Evolutionary conservation across 1,140 invertebrate genomes (phyloP).

Genomic region (Saccostrea glomerata): DNA sequence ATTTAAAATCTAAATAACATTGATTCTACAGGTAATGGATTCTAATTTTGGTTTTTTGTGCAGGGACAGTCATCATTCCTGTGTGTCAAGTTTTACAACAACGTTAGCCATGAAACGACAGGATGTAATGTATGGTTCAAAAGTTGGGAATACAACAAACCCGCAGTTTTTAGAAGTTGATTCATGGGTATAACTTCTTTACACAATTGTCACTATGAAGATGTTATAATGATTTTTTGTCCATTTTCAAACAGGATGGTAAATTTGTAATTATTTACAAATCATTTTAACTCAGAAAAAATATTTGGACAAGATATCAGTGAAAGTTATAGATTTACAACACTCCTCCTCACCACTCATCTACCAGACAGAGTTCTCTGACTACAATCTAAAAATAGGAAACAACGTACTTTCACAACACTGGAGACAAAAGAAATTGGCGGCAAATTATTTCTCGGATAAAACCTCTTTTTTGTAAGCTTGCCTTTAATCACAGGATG

Average conservation of each 20-base stretch:
- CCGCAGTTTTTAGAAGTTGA: constrained; percentile 6
- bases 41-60: neutral
- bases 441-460: neutral
- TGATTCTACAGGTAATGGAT: neutral
- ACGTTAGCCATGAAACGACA: neutral
- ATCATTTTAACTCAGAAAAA: neutral
- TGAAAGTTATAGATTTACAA: neutral
- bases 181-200: neutral
- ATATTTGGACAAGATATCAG: neutral
- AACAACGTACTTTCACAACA: neutral
- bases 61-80: neutral
- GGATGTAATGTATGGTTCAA: neutral
- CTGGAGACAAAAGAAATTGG: neutral
- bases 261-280: neutral
- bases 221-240: too few relatives aligned
- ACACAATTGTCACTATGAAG: too few relatives aligned
- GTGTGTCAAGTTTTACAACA: neutral
- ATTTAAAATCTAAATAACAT: neutral
- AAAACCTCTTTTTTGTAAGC: neutral
- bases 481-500: neutral
- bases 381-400: constrained; percentile 23
- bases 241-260: neutral
- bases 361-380: constrained; percentile 5
- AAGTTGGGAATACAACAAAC: constrained; percentile 29
- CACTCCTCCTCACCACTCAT: neutral